phyloP scores from a whole-genome alignment of 2,113 vertebrate species.

The Tachysurus fulvidraco region DNA sequence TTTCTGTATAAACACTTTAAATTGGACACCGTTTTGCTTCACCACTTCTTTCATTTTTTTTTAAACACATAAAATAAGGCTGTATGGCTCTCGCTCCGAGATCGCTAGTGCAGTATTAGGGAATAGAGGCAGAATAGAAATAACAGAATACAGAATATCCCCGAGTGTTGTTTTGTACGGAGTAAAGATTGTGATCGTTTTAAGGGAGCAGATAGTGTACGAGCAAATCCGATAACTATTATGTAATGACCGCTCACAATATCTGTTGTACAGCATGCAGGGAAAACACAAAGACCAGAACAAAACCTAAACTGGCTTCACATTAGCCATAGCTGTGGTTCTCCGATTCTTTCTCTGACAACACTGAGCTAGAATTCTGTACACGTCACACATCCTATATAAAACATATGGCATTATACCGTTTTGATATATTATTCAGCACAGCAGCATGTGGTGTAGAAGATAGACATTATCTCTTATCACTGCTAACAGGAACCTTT shows the following conservation, averaged over 20 bases:
- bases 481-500: not conserved
- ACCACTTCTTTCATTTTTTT: not conserved
- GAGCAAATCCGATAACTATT: not conserved
- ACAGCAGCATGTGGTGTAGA: not conserved
- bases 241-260: not conserved
- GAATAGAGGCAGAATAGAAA: not conserved
- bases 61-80: not conserved
- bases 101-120: not conserved
- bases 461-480: not conserved
- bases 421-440: not conserved
- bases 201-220: not conserved
- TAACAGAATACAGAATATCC: not conserved
- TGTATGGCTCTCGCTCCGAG: not conserved
- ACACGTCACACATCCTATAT: not conserved
- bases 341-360: conserved; percentile 4
- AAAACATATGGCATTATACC: not conserved
- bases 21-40: not conserved
- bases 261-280: not conserved
- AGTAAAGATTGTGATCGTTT: not conserved
- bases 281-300: not conserved
- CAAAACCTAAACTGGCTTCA: not conserved
- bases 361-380: not conserved
- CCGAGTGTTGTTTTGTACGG: not conserved
- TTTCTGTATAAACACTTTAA: not conserved
- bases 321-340: not conserved